Evolutionary conservation across 2,113 vertebrate genomes (phyloP).

Genomic region (Calyptommatus sinebrachiatus): DNA sequence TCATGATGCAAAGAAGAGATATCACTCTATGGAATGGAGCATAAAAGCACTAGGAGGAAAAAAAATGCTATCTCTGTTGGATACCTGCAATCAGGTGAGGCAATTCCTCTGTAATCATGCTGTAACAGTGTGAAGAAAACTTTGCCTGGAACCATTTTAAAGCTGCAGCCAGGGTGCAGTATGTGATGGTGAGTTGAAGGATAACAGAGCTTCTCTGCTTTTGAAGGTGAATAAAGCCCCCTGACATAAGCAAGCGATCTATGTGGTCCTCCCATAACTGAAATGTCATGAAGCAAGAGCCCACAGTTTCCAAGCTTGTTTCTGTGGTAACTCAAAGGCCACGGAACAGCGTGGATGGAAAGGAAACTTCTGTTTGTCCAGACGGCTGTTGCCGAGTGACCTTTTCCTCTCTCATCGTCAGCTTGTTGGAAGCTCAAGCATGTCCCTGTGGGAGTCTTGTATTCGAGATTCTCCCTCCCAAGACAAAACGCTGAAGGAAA

Average conservation of each 20-base stretch:
- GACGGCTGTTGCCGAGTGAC: constrained; percentile 8
- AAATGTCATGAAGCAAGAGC: constrained; percentile 19
- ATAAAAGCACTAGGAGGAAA: no score
- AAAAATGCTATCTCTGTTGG: no score
- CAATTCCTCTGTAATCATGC: no score
- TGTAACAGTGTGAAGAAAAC: no score
- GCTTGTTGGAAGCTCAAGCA: constrained; percentile 25
- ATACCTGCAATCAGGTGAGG: no score
- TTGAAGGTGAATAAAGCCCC: background rate
- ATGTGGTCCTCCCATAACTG: background rate
- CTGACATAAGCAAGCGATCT: background rate
- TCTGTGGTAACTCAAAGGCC: constrained; percentile 14
- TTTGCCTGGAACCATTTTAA: no score
- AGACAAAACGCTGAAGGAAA: background rate
- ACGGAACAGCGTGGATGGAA: background rate
- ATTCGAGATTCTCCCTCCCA: background rate
- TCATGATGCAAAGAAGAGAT: no score
- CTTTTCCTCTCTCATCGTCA: constrained; percentile 16
- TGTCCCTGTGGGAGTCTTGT: constrained; percentile 14
- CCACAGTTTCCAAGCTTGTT: background rate
- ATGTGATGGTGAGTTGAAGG: background rate
- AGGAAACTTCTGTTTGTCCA: constrained; percentile 11
- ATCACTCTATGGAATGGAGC: no score
- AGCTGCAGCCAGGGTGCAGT: background rate
- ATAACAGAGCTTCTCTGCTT: background rate